A percentile compares a stretch with the other conserved stretches of the same genome.
phyloP scores from a whole-genome alignment of 1,140 invertebrate species.

The Lutraria rhynchaena region DNA sequence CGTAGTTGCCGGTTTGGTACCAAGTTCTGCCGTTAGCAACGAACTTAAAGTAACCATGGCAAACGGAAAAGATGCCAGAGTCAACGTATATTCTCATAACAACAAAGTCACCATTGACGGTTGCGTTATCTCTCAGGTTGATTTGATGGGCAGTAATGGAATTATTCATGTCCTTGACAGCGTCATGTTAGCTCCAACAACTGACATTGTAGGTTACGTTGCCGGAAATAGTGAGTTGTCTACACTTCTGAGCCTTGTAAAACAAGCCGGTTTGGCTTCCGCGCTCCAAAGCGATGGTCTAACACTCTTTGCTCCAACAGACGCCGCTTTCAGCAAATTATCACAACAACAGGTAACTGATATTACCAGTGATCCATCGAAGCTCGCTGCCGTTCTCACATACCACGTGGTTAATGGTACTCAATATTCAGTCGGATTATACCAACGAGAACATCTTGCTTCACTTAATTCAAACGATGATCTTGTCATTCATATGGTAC shows the following conservation, averaged over 20 bases:
- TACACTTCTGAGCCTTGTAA: slow-evolving; percentile 35
- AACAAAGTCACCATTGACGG: no score
- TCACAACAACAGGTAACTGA: background rate
- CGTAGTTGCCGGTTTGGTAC: slow-evolving; percentile 82
- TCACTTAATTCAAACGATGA: slow-evolving; percentile 4
- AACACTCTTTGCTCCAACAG: slow-evolving; percentile 92
- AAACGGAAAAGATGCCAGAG: slow-evolving; percentile 11
- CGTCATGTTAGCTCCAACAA: slow-evolving; percentile 47
- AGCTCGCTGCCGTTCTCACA: background rate
- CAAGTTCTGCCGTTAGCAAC: slow-evolving; percentile 33
- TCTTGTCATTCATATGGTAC: slow-evolving; percentile 24
- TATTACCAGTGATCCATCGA: background rate
- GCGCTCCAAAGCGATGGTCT: slow-evolving; percentile 32
- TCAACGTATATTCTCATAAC: no score
- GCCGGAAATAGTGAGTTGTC: slow-evolving; percentile 22
- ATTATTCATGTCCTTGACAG: no score
- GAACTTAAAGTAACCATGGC: slow-evolving; percentile 21
- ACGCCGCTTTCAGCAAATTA: no score
- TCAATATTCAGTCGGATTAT: slow-evolving; percentile 23
- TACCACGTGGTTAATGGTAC: no score
- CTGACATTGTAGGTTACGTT: slow-evolving; percentile 39
- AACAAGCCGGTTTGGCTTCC: slow-evolving; percentile 24
- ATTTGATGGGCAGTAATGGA: slow-evolving; percentile 38
- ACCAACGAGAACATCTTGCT: slow-evolving; percentile 18
- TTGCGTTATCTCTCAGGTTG: no score